Evolutionary conservation across 2,888 invertebrate species (phyloP), one percentile per base, ranked within the genome.

Genomic region (Marasmarcha lunaedactyla): DNA sequence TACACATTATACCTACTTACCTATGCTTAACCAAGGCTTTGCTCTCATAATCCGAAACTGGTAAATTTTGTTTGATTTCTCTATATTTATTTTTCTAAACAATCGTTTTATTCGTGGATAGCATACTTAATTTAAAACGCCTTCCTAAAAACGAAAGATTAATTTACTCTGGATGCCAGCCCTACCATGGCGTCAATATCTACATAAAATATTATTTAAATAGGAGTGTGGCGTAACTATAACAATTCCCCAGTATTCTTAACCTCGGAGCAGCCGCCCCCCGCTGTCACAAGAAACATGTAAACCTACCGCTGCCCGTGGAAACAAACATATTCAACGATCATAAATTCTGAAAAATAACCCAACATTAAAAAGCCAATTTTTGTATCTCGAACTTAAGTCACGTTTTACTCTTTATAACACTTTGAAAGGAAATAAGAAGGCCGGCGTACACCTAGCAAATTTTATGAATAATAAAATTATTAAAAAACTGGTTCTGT

Each of bases 321-420:
- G 74, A 71, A 77, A 74, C 72, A 72, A 70, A 74, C 68, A 71
- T 69, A 61, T 70, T 69, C 63, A 67, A 72, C 60, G 65, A 67
- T 62, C 54, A 73, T 78, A 74, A 71, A 76, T 74, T 66, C n/a
- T 67, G 47, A 52, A 47, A 72, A 71, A 74, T 68, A 63, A 67
- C 64, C 69, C 59, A 48, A 55, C 62, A 61, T 73, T 71, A 72
- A 68, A 73, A 74, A 71, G 65, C 68, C 65, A 68, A 76, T 76
- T 74, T 68, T 49, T 57, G 55, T 57, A 46, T 53, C 53, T 51
- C 48, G 47, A 20, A 48, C 55, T 58, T 51, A 52, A 53, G 57
- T 48, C 57, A 52, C 56, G 50, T 56, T 52, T 52, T 54, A 52
- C 52, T 42, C 46, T 49, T 52, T 48, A 47, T 34, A 11, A 30